Conservation (phyloP, 2,113 vertebrate species). For the Rallus limicola region DNA sequence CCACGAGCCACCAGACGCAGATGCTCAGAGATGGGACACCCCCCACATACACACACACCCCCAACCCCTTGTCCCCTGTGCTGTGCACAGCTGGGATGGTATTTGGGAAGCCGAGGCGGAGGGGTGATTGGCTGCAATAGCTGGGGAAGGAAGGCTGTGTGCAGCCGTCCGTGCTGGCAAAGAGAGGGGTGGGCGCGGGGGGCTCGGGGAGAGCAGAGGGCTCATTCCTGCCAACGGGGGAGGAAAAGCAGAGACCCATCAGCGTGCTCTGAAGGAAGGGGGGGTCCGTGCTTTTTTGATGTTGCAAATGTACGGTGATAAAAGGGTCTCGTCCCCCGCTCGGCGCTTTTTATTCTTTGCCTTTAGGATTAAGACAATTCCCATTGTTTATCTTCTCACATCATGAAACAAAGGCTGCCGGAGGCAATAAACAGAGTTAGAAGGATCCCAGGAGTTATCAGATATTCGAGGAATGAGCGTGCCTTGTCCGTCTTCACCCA, state of each 20-base stretch:
- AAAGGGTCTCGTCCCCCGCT: slow-evolving; percentile 44
- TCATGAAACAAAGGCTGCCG: slow-evolving; percentile 63
- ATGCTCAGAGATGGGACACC: background rate
- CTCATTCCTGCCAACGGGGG: slow-evolving; percentile 60
- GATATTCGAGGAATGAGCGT: slow-evolving; percentile 50
- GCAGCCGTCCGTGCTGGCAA: background rate
- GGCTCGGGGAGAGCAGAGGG: background rate
- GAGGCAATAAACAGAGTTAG: slow-evolving; percentile 64
- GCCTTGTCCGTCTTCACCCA: background rate
- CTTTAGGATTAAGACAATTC: slow-evolving; percentile 64
- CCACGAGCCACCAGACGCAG: background rate
- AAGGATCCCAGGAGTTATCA: slow-evolving; percentile 61
- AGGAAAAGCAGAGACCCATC: slow-evolving; percentile 61
- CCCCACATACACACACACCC: too few relatives aligned
- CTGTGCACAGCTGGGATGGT: background rate
- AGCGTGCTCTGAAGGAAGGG: slow-evolving; percentile 17
- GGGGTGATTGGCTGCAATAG: background rate
- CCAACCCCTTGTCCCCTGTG: background rate
- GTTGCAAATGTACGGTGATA: slow-evolving; percentile 36
- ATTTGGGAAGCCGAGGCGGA: background rate
- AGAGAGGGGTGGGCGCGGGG: background rate
- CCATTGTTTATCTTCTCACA: slow-evolving; percentile 62
- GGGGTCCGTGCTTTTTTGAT: slow-evolving; percentile 34
- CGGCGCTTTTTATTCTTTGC: slow-evolving; percentile 48
- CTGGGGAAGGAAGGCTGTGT: background rate